These are phyloP conservation scores for Leucosticte australis DNA, from an alignment of 2,113 vertebrate genomes.

Conservation along the genomic window DNA sequence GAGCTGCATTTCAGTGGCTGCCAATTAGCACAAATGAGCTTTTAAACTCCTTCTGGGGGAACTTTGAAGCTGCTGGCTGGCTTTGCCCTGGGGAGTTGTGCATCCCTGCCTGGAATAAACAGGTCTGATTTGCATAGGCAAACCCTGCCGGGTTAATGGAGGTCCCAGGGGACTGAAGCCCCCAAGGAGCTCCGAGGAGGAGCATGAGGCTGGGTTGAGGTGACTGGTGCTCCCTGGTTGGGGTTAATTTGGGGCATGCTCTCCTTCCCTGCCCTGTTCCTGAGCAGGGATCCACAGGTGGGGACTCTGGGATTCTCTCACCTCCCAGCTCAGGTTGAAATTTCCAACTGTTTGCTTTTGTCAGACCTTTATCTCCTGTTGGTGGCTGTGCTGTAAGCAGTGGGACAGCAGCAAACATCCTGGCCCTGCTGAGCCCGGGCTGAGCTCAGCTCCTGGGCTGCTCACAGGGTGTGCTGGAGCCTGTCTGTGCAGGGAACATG, in stretches of 20 bases:
- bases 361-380: background rate
- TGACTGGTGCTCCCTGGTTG: background rate
- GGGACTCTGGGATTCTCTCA: background rate
- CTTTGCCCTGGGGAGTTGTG: background rate
- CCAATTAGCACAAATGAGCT: background rate
- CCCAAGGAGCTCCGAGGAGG: background rate
- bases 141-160: background rate
- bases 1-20: background rate
- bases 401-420: background rate
- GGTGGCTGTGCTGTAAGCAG: background rate
- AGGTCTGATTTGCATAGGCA: background rate
- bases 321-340: background rate
- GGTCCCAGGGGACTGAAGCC: background rate
- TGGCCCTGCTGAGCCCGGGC: background rate
- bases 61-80: background rate
- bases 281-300: background rate
- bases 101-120: background rate
- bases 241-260: background rate
- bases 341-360: background rate
- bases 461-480: background rate
- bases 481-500: background rate
- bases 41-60: background rate
- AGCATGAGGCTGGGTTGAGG: background rate
- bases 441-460: background rate
- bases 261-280: background rate